Conservation (phyloP, 2,797 vertebrate species). For the Brachyalestes nurse region DNA sequence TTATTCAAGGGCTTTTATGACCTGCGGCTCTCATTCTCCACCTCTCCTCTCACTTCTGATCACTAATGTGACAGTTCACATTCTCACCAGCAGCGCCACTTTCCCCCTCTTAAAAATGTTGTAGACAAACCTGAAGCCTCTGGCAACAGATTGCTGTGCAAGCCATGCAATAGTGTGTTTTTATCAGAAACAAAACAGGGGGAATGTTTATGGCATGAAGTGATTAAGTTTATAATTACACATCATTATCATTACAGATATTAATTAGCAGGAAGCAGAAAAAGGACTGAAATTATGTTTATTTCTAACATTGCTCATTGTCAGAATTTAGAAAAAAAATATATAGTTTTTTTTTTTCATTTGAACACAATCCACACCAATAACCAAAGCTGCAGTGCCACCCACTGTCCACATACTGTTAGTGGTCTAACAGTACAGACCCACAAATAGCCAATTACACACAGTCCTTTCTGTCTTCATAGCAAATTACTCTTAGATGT, state of each 20-base stretch:
- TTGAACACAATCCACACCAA: neutral
- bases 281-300: too few relatives aligned
- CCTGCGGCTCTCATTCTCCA: neutral
- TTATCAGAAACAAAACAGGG: neutral
- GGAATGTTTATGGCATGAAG: neutral
- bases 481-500: neutral
- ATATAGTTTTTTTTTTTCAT: neutral
- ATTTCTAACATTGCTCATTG: neutral
- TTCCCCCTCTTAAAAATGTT: neutral
- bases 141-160: neutral
- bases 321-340: neutral
- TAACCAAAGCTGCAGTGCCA: conserved; percentile 34
- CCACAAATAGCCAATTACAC: too few relatives aligned
- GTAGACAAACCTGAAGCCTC: neutral
- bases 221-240: neutral
- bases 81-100: neutral
- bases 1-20: neutral
- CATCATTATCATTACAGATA: neutral
- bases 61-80: neutral
- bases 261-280: too few relatives aligned
- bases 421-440: neutral
- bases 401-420: conserved; percentile 37
- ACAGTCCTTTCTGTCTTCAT: too few relatives aligned
- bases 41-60: neutral
- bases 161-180: neutral